Base-by-base conservation (phyloP, 2,888 invertebrate species). In the Plagiodera versicolora region DNA sequence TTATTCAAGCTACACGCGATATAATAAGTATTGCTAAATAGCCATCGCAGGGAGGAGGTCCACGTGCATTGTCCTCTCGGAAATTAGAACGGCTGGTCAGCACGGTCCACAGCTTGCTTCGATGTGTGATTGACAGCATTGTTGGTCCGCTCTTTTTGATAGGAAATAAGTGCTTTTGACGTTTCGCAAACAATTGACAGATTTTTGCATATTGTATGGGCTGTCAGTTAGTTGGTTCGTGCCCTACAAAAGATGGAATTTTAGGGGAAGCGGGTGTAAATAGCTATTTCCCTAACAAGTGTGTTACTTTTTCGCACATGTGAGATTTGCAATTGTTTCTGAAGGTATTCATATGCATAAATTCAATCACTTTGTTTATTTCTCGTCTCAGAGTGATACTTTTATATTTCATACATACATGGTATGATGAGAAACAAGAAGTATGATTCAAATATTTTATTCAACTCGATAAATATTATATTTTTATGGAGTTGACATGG, bases 91-190 rank as follows among this genome's bases (percentile, higher is more conserved):
- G 57, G 35, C 57, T 56, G 66, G 66, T 61, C 66, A 66, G 63
- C 57, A 49, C 48, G 59, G 58, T 62, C 59, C 64, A 56, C 60
- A 55, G 55, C 58, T 58, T 58, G 57, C 60, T 56, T 62, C 65
- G 67, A 67, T 55, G 56, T 63, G 60, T 70, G 70, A 70, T 67
- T 70, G 70, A 70, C 70, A 65, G 67, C 60, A 60, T 67, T 68
- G 65, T 68, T 62, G 56, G 24, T 35, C 48, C 49, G 64, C 64
- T 63, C 64, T 60, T 65, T 65, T 57, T 45, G 57, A 51, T 49
- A 57, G 53, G 58, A 64, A 66, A 66, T 69, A 70, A 72, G 70
- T 70, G 72, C 70, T 70, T 68, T 70, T 70, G 72, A 72, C 71
- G 56, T 71, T 63, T 62, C 46, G 59, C 71, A 71, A 70, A 72